These are phyloP conservation scores for Gulo gulo DNA, from an alignment of 2,113 vertebrate genomes.

Conservation along the genomic window DNA sequence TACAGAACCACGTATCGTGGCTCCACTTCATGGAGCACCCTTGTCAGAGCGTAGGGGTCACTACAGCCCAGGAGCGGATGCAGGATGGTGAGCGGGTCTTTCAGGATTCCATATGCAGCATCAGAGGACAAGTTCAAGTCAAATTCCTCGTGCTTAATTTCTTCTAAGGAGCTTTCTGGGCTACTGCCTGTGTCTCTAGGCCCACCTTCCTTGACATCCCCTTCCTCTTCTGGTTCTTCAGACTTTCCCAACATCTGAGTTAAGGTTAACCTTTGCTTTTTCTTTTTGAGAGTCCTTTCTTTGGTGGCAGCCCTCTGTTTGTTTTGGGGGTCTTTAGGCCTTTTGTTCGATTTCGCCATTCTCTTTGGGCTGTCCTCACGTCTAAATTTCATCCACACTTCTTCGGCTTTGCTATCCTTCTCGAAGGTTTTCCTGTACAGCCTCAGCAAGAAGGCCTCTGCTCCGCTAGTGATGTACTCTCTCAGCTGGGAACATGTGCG, in stretches of 20 bases:
- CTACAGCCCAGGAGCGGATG: constrained; percentile 93
- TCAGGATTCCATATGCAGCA: constrained; percentile 91
- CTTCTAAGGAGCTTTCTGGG: constrained; percentile 71
- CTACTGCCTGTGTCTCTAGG: constrained; percentile 62
- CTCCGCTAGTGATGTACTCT: constrained; percentile 87
- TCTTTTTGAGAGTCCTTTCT: constrained; percentile 77
- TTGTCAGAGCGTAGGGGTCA: constrained; percentile 93
- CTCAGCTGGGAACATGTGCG: constrained; percentile 95
- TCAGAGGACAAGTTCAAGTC: constrained; percentile 89
- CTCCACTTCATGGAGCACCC: constrained; percentile 93
- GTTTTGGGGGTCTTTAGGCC: constrained; percentile 81
- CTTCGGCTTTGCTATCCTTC: constrained; percentile 84
- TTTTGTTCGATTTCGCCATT: constrained; percentile 64
- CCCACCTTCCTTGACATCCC: constrained; percentile 54
- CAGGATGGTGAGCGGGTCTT: constrained; percentile 92
- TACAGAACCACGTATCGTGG: constrained; percentile 94
- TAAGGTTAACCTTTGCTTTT: constrained; percentile 85
- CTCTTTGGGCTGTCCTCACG: constrained; percentile 74
- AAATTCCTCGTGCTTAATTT: constrained; percentile 80
- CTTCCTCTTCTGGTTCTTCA: constrained; percentile 80
- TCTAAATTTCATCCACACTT: constrained; percentile 76
- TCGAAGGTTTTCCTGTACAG: constrained; percentile 91
- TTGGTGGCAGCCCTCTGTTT: constrained; percentile 73
- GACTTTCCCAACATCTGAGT: constrained; percentile 89
- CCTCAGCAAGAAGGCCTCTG: constrained; percentile 88